A percentile compares a stretch with the other conserved stretches of the same genome.
Evolutionary conservation across 1,140 invertebrate species (phyloP).

Genomic region (Drosophila murphyi): DNA sequence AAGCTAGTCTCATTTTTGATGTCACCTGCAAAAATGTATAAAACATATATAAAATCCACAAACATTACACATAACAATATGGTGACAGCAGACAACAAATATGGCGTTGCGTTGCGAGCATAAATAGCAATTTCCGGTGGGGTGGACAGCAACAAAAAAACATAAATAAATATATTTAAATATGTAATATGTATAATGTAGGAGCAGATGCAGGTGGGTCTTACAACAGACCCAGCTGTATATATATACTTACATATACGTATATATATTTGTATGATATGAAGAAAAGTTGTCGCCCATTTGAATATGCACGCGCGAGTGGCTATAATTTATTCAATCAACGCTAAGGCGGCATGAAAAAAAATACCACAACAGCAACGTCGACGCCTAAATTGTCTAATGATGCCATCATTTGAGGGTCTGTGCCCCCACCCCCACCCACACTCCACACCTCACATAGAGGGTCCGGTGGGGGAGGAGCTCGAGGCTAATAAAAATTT

Average conservation of each 20-base stretch:
- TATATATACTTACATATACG: not conserved
- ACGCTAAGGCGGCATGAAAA: slow-evolving; percentile 45
- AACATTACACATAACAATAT: slow-evolving; percentile 3
- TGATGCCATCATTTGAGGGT: slow-evolving; percentile 75
- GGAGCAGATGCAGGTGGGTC: slow-evolving; percentile 12
- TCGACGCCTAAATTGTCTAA: slow-evolving; percentile 79
- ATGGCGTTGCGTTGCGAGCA: slow-evolving; percentile 62
- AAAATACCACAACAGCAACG: not conserved
- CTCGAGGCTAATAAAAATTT: slow-evolving; percentile 72
- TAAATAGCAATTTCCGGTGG: slow-evolving; percentile 75
- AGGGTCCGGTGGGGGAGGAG: not conserved
- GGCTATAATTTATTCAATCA: slow-evolving; percentile 81
- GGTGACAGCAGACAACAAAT: slow-evolving; percentile 31
- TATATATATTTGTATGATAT: slow-evolving; percentile 15
- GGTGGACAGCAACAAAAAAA: slow-evolving; percentile 14
- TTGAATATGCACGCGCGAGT: slow-evolving; percentile 73
- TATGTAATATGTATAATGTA: not conserved
- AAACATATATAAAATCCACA: not conserved
- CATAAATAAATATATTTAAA: not conserved
- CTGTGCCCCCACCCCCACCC: too few relatives aligned
- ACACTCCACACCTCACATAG: slow-evolving; percentile 13
- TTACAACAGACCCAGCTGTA: slow-evolving; percentile 17
- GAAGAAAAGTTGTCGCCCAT: slow-evolving; percentile 45
- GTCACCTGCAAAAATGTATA: slow-evolving; percentile 8
- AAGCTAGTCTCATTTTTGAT: not conserved